Conservation (phyloP, 2,888 invertebrate species). For the Brachylomia viminalis region DNA sequence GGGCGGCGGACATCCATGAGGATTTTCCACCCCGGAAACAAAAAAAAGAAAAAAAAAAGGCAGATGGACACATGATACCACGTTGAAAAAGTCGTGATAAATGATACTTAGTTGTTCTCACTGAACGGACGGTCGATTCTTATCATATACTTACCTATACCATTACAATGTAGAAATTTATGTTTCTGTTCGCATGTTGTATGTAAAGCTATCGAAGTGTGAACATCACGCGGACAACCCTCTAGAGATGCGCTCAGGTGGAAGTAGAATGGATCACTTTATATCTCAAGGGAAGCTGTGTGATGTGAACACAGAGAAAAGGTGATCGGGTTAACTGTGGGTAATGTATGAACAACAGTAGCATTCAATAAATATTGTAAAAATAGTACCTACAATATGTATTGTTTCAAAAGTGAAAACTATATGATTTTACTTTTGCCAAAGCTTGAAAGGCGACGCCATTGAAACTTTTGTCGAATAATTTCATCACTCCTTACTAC, state of each 20-base stretch:
- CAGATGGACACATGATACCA: neutral
- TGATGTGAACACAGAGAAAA: conserved; percentile 18
- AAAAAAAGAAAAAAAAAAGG: too few species aligned
- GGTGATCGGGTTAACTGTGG: conserved; percentile 25
- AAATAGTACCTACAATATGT: neutral
- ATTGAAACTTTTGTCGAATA: neutral
- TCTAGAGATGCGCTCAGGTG: conserved; percentile 21
- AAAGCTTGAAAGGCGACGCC: neutral
- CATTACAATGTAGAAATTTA: neutral
- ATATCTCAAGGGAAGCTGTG: conserved; percentile 5
- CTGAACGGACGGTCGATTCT: too few species aligned
- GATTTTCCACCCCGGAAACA: too few species aligned
- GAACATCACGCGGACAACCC: conserved; percentile 19
- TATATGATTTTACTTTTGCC: neutral
- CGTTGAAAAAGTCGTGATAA: too few species aligned
- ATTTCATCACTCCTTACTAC: neutral
- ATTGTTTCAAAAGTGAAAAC: neutral
- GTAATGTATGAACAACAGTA: neutral
- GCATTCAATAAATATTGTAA: neutral
- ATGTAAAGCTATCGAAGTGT: conserved; percentile 4
- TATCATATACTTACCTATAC: too few species aligned
- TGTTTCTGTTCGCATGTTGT: neutral
- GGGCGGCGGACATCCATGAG: too few species aligned
- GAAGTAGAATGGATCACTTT: conserved; percentile 38
- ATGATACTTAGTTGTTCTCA: too few species aligned